Conservation (phyloP, 1,140 invertebrate species). For the Drosophila lacteicornis region DNA sequence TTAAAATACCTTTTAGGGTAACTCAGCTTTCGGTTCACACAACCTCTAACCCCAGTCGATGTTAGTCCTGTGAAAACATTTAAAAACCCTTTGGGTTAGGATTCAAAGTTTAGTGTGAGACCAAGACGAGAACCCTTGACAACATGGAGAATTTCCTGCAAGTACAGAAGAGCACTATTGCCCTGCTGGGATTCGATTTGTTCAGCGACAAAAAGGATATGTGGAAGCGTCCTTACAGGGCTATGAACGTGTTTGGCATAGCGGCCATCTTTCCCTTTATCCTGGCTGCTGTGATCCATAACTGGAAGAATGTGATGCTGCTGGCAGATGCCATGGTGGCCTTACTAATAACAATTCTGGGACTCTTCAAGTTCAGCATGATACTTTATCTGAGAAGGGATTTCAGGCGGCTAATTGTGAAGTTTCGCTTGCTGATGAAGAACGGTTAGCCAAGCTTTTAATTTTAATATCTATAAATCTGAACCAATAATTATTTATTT, state of each 20-base stretch:
- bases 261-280: conserved; percentile 45
- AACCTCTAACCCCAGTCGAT: no score
- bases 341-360: conserved; percentile 37
- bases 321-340: conserved; percentile 50
- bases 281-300: conserved; percentile 27
- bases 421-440: conserved; percentile 25
- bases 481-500: no score
- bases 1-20: background rate
- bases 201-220: conserved; percentile 26
- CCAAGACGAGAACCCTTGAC: background rate
- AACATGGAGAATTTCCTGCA: conserved; percentile 30
- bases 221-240: conserved; percentile 46
- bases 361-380: conserved; percentile 52
- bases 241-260: conserved; percentile 24
- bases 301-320: conserved; percentile 32
- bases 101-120: background rate
- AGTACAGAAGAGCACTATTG: conserved; percentile 35
- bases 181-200: conserved; percentile 35
- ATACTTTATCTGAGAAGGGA: conserved; percentile 36
- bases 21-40: background rate
- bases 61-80: background rate
- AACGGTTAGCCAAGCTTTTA: conserved; percentile 8
- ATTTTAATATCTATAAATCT: background rate
- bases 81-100: conserved; percentile 6
- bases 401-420: conserved; percentile 21